A percentile compares a stretch with the other conserved stretches of the same genome.
Conservation (phyloP, 2,888 invertebrate species). For the Sphaeridia pumilis region DNA sequence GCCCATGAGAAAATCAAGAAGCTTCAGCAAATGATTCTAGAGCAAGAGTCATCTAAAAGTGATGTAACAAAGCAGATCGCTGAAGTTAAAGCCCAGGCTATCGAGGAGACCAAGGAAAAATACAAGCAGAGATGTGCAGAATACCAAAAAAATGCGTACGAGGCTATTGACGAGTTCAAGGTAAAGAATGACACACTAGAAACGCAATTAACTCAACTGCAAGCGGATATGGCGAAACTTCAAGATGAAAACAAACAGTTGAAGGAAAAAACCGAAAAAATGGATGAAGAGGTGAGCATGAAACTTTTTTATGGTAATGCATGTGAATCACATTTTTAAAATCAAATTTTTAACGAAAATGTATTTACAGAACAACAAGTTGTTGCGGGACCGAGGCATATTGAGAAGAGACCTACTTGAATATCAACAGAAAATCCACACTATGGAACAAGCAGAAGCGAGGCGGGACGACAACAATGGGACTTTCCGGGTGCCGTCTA, state of each 20-base stretch:
- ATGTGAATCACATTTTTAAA: no score
- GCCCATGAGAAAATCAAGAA: no score
- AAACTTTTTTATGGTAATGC: not conserved
- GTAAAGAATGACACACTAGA: no score
- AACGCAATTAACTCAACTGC: no score
- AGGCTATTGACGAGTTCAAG: not conserved
- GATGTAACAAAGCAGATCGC: no score
- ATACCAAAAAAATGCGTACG: not conserved
- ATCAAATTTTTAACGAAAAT: no score
- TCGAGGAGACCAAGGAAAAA: slow-evolving; percentile 16
- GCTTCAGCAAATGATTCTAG: no score
- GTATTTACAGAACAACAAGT: slow-evolving; percentile 19
- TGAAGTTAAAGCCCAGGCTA: slow-evolving; percentile 16
- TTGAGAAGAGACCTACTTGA: slow-evolving; percentile 9
- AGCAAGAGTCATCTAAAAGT: no score
- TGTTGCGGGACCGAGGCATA: slow-evolving; percentile 23
- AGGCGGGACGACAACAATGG: slow-evolving; percentile 16
- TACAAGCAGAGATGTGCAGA: not conserved
- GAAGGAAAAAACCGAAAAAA: not conserved
- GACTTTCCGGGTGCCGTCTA: not conserved
- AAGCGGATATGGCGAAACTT: no score
- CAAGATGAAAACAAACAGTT: not conserved
- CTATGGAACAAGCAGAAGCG: slow-evolving; percentile 22
- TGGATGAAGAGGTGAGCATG: not conserved
- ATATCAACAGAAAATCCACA: slow-evolving; percentile 5